Evolutionary conservation across 2,113 vertebrate genomes (phyloP).

Genomic region (Neogale vison): DNA sequence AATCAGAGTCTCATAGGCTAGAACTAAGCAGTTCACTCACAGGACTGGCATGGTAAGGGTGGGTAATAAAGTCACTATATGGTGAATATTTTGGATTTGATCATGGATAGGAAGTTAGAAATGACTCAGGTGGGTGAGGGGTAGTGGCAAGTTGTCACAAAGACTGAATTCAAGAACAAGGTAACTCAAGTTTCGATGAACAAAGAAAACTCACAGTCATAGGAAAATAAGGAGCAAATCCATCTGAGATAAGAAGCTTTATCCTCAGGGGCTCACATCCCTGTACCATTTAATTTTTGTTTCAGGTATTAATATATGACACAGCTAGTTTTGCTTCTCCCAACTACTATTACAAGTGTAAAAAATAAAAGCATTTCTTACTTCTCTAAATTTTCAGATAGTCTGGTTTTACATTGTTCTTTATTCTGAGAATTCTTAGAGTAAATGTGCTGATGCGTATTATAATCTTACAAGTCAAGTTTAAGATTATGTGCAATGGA

Average conservation of each 20-base stretch:
- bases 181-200: not conserved
- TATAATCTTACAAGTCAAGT: not conserved
- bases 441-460: not conserved
- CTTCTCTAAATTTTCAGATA: constrained; percentile 65
- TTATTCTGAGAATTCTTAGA: constrained; percentile 51
- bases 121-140: not conserved
- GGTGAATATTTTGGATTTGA: not conserved
- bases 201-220: not conserved
- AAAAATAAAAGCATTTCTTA: constrained; percentile 69
- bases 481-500: not conserved
- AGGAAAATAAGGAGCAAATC: not conserved
- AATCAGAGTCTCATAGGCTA: not conserved
- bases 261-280: rapidly evolving
- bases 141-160: not conserved
- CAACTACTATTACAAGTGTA: constrained; percentile 62
- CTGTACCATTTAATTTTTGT: not conserved
- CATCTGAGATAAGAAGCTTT: not conserved
- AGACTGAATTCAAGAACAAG: not conserved
- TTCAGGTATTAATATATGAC: not conserved
- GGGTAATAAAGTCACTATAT: rapidly evolving
- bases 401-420: constrained; percentile 46
- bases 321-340: not conserved
- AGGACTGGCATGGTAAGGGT: not conserved
- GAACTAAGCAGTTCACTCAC: not conserved
- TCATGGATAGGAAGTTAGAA: not conserved